Base-by-base conservation (phyloP, 2,113 vertebrate genomes). In the Cyprinodon brontotheroides region DNA sequence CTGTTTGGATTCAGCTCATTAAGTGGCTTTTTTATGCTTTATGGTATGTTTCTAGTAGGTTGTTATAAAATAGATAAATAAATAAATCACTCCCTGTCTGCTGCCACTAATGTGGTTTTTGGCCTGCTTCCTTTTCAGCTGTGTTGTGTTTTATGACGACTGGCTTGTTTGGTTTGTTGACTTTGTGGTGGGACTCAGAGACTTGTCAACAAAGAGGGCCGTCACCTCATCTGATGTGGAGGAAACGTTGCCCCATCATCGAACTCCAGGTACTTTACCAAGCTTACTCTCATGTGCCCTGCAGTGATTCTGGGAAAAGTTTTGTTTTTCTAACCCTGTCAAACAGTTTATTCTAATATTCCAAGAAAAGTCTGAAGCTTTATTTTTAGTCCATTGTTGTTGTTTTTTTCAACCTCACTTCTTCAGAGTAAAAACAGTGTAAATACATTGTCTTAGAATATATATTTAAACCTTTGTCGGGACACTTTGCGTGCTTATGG, bases 91-190 rank as follows among this genome's bases (percentile, higher is more conserved):
- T 85, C 88, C 81, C 83, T 82, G 89, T 87, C 81, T 82, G 78
- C 78, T 22, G 17, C 37, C 20, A 80, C 78, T 86, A 74, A 88
- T 89, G 89, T 91, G 87, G 83, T 83, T 57, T 15, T 61, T 61
- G 71, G 79, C 79, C 48, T 41, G 73, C 73, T 65, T 79, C 68
- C 72, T 80, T 36, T 68, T 87, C 78, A 82, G 86, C 91, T 83
- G 81, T 37, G 69, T 72, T 62, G 75, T 75, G 15, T 86, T 89
- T 90, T 87, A 86, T 41, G 69, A 79, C 22, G 63, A 41, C 83
- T 81, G 73, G 69, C 74, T 86, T 92, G 90, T 86, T 88, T 84
- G 73, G 67, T 75, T 85, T 92, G 90, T 86, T 89, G 83, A 90
- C 68, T 82, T 84, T 93, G 90, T 60, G 89, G 90, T 83, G 72